Evolutionary conservation across 2,113 vertebrate genomes (phyloP).

Genomic region (Coracopsis vasa): DNA sequence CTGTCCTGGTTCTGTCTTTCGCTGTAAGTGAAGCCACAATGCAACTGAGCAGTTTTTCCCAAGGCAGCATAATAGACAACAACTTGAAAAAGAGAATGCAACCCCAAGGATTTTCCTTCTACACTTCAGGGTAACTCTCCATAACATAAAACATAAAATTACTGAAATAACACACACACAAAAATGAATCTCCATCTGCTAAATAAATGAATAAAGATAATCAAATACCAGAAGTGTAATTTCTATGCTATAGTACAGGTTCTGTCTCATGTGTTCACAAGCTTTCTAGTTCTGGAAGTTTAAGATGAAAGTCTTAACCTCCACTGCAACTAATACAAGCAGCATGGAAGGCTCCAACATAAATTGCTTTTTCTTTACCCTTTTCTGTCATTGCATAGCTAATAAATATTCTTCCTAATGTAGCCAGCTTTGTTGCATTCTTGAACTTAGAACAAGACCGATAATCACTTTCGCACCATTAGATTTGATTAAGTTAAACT

Average conservation of each 20-base stretch:
- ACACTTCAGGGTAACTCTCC: background rate
- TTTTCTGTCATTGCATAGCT: background rate
- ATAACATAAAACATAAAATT: background rate
- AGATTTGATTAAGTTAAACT: slow-evolving; percentile 10
- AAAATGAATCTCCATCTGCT: background rate
- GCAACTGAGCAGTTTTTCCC: background rate
- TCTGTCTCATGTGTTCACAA: background rate
- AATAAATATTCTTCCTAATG: slow-evolving; percentile 8
- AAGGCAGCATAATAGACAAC: background rate
- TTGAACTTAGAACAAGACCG: background rate
- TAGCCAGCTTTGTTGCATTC: background rate
- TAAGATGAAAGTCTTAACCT: background rate
- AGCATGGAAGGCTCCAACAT: background rate
- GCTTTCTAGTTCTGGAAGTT: background rate
- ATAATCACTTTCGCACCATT: slow-evolving; percentile 13
- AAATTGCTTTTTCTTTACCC: slow-evolving; percentile 5
- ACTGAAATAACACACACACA: background rate
- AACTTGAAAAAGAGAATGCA: background rate
- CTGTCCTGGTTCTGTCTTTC: background rate
- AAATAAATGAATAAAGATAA: background rate
- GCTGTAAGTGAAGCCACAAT: background rate
- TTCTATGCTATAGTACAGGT: rapidly evolving
- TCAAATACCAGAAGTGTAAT: background rate
- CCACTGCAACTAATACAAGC: background rate
- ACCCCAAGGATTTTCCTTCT: background rate